Evolutionary conservation across 1,140 invertebrate species (phyloP).

Genomic region (Metopolophium dirhodum): DNA sequence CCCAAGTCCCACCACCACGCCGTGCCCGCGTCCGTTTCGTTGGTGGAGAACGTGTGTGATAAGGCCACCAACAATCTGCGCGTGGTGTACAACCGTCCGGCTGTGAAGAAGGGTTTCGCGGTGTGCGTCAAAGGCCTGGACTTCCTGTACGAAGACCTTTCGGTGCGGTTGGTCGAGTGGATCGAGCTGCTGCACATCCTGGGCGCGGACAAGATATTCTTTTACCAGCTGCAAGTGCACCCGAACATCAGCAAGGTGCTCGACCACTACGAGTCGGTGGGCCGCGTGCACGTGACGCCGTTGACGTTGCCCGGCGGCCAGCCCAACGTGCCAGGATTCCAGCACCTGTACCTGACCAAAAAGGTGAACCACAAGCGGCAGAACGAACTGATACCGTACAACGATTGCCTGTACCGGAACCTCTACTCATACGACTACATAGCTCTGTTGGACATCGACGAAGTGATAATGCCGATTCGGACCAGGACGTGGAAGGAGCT

Average conservation of each 20-base stretch:
- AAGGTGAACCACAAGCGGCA: slow-evolving; percentile 91
- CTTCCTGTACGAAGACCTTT: slow-evolving; percentile 89
- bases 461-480: slow-evolving; percentile 91
- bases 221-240: slow-evolving; percentile 89
- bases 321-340: slow-evolving; percentile 85
- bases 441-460: slow-evolving; percentile 89
- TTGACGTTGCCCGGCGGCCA: slow-evolving; percentile 89
- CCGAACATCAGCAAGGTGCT: slow-evolving; percentile 90
- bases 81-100: slow-evolving; percentile 78
- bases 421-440: slow-evolving; percentile 91
- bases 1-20: slow-evolving; percentile 75
- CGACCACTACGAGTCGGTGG: slow-evolving; percentile 77
- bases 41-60: slow-evolving; percentile 85
- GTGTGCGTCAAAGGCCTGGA: slow-evolving; percentile 95
- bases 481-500: slow-evolving; percentile 78
- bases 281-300: slow-evolving; percentile 82
- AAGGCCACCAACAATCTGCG: slow-evolving; percentile 85
- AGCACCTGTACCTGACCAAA: slow-evolving; percentile 87
- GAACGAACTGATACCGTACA: slow-evolving; percentile 95
- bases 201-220: slow-evolving; percentile 91
- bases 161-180: slow-evolving; percentile 92
- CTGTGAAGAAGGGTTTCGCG: slow-evolving; percentile 81
- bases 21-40: slow-evolving; percentile 82
- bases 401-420: slow-evolving; percentile 94
- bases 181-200: slow-evolving; percentile 85